These are phyloP conservation scores for Pseudomyrmex concolor DNA, from an alignment of 1,140 invertebrate species.

Conservation along the genomic window DNA sequence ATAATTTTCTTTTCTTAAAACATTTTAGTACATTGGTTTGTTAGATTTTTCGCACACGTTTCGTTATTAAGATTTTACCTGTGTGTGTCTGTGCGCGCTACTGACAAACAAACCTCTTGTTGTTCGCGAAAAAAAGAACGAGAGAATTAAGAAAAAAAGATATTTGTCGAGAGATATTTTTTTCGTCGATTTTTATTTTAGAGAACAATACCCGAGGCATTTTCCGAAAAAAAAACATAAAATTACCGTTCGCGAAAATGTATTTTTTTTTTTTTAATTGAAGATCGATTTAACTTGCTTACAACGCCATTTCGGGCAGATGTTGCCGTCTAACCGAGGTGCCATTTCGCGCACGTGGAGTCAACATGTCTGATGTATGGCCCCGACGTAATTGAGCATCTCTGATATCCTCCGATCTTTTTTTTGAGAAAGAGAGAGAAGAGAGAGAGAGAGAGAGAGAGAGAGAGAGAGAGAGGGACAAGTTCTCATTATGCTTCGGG, in stretches of 20 bases:
- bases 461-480: neutral
- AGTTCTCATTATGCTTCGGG: slow-evolving; percentile 11
- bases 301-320: slow-evolving; percentile 31
- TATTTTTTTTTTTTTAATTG: slow-evolving; percentile 12
- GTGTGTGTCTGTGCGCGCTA: too few species aligned
- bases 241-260: slow-evolving; percentile 20
- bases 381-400: slow-evolving; percentile 36
- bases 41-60: too few species aligned
- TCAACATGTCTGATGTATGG: slow-evolving; percentile 44
- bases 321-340: slow-evolving; percentile 47
- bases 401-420: slow-evolving; percentile 14
- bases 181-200: too few species aligned
- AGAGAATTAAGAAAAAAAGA: too few species aligned
- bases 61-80: too few species aligned
- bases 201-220: neutral
- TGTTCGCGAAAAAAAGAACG: too few species aligned
- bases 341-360: slow-evolving; percentile 48
- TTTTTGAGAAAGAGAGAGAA: neutral
- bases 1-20: neutral
- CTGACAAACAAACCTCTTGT: too few species aligned
- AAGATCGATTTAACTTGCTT: slow-evolving; percentile 54
- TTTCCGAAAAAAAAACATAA: neutral
- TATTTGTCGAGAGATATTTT: too few species aligned
- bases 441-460: too few species aligned
- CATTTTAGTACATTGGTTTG: too few species aligned